Percentiles rank a stretch among this genome's conserved stretches.
Evolutionary conservation across 2,797 vertebrate genomes (phyloP).

Genomic region (Oceanodroma leucorhoa): DNA sequence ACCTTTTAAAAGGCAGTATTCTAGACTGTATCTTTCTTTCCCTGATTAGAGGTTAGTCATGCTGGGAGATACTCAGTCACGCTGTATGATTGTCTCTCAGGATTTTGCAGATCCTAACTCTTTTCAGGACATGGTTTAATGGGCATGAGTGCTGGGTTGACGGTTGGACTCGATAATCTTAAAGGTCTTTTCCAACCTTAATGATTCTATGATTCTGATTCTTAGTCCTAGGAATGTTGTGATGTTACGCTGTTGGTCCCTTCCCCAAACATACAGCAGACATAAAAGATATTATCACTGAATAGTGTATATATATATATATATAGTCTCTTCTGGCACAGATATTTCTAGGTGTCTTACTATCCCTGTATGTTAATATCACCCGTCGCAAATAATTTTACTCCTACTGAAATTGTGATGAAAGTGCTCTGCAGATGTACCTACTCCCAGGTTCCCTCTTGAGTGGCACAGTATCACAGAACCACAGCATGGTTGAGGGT

Average conservation of each 20-base stretch:
- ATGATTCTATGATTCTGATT: no score
- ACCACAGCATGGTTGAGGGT: background rate
- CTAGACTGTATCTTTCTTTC: background rate
- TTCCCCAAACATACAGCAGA: background rate
- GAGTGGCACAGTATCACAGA: background rate
- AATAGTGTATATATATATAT: background rate
- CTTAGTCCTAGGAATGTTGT: background rate
- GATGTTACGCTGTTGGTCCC: fast-evolving
- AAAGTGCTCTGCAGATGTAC: background rate
- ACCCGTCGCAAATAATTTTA: background rate
- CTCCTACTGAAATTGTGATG: background rate
- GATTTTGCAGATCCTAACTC: background rate
- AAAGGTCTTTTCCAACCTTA: no score
- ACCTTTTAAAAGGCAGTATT: background rate
- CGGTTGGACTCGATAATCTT: no score
- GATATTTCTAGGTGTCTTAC: background rate
- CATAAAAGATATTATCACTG: background rate
- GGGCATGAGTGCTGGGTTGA: no score
- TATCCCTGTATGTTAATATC: background rate
- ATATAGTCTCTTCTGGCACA: background rate
- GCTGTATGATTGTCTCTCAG: background rate
- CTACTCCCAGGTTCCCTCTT: background rate
- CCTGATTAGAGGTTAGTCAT: background rate
- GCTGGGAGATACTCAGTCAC: background rate
- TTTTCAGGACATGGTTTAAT: no score